Evolutionary conservation across 2,888 invertebrate genomes (phyloP).

Genomic region (Incurvaria masculella): DNA sequence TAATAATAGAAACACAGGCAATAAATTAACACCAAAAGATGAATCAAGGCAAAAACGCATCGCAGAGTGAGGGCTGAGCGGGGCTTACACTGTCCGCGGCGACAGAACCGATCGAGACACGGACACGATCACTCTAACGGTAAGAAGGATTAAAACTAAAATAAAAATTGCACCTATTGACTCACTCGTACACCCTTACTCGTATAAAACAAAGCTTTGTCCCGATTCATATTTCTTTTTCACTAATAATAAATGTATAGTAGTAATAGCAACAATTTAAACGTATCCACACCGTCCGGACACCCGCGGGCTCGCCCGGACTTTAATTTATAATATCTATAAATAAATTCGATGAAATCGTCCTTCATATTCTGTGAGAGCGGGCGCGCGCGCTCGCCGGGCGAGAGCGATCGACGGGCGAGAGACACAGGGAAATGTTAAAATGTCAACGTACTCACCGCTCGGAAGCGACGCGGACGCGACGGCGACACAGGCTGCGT

Average conservation of each 20-base stretch:
- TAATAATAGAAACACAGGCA: background rate
- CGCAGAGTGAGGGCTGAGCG: background rate
- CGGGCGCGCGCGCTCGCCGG: background rate
- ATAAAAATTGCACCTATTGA: slow-evolving; percentile 53
- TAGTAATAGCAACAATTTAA: slow-evolving; percentile 52
- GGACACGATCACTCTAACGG: background rate
- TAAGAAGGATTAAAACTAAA: slow-evolving; percentile 28
- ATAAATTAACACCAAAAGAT: background rate
- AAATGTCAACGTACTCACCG: slow-evolving; percentile 31
- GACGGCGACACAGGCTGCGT: slow-evolving; percentile 18
- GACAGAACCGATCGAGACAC: no score
- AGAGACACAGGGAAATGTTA: slow-evolving; percentile 6
- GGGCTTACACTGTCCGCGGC: no score
- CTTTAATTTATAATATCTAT: slow-evolving; percentile 52
- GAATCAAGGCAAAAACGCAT: background rate
- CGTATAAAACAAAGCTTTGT: slow-evolving; percentile 44
- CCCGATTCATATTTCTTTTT: slow-evolving; percentile 46
- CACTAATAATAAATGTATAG: slow-evolving; percentile 49
- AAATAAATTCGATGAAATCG: slow-evolving; percentile 57
- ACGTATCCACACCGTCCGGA: slow-evolving; percentile 48
- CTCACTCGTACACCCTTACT: slow-evolving; percentile 47
- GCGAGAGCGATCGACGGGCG: slow-evolving; percentile 5
- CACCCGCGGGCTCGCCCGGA: slow-evolving; percentile 39
- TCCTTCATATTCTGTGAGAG: slow-evolving; percentile 32
- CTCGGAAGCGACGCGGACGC: slow-evolving; percentile 18